These are phyloP conservation scores for Syritta pipiens DNA, from an alignment of 2,888 invertebrate species.

Conservation along the genomic window DNA sequence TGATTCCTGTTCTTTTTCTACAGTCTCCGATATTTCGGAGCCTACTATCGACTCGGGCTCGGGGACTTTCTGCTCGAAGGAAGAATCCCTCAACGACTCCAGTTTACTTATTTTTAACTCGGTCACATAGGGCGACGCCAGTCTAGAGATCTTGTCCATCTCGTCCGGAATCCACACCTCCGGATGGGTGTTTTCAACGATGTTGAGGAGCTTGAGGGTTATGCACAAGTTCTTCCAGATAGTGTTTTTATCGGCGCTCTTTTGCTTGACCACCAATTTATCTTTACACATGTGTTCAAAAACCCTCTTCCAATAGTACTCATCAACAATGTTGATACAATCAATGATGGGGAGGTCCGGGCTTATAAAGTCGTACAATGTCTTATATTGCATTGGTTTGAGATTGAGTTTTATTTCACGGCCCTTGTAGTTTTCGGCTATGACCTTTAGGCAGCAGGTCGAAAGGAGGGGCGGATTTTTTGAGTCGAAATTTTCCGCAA, in stretches of 20 bases:
- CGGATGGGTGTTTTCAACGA: constrained; percentile 73
- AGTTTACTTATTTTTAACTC: constrained; percentile 73
- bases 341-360: constrained; percentile 72
- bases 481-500: constrained; percentile 72
- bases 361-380: constrained; percentile 73
- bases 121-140: constrained; percentile 71
- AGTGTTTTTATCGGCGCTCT: constrained; percentile 46
- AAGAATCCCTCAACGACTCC: constrained; percentile 71
- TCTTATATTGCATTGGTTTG: constrained; percentile 71
- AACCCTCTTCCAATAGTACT: constrained; percentile 74
- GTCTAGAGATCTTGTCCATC: constrained; percentile 70
- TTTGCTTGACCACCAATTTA: constrained; percentile 69
- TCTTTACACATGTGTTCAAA: constrained; percentile 72
- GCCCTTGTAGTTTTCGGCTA: constrained; percentile 70
- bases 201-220: constrained; percentile 73
- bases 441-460: constrained; percentile 71
- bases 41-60: constrained; percentile 70
- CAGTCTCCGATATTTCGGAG: too few relatives aligned
- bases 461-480: constrained; percentile 71
- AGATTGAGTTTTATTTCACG: constrained; percentile 51
- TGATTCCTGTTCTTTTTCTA: constrained; percentile 60
- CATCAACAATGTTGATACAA: constrained; percentile 73
- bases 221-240: constrained; percentile 73
- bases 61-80: constrained; percentile 68
- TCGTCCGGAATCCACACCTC: constrained; percentile 73